A percentile compares a stretch with the other conserved stretches of the same genome.
These are phyloP conservation scores for Empidonax traillii DNA, from an alignment of 2,113 vertebrate species.

Conservation along the genomic window DNA sequence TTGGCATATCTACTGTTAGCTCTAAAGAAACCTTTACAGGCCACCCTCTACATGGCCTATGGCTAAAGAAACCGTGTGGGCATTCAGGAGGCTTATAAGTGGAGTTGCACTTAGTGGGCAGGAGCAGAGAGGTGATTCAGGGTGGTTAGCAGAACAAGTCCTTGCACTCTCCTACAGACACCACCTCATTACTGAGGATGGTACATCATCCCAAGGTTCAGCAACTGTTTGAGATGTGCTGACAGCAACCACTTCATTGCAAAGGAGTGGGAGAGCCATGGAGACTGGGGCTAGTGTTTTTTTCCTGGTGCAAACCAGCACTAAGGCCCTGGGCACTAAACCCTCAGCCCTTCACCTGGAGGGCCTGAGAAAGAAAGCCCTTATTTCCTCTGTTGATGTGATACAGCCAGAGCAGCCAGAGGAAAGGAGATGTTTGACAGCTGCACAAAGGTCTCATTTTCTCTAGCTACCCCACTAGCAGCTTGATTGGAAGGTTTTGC, in stretches of 20 bases:
- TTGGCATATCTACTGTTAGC: background rate
- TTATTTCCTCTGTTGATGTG: background rate
- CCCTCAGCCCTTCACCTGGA: background rate
- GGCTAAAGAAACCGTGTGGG: background rate
- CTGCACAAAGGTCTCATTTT: background rate
- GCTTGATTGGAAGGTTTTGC: background rate
- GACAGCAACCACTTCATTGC: accelerated
- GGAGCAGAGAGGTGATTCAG: background rate
- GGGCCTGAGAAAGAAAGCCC: background rate
- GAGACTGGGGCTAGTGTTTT: background rate
- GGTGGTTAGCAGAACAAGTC: background rate
- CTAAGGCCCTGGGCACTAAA: background rate
- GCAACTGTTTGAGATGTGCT: background rate
- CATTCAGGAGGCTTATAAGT: background rate
- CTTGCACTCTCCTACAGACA: background rate
- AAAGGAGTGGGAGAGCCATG: background rate
- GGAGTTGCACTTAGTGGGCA: background rate
- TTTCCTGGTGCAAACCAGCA: background rate
- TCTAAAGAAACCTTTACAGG: background rate
- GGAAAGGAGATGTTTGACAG: background rate
- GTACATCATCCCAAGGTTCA: background rate
- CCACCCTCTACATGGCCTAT: background rate
- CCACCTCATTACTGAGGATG: too few relatives aligned
- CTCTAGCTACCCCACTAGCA: background rate
- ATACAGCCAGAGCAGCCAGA: background rate